phyloP scores from a whole-genome alignment of 2,888 invertebrate species.

The Eurytoma adleriae region DNA sequence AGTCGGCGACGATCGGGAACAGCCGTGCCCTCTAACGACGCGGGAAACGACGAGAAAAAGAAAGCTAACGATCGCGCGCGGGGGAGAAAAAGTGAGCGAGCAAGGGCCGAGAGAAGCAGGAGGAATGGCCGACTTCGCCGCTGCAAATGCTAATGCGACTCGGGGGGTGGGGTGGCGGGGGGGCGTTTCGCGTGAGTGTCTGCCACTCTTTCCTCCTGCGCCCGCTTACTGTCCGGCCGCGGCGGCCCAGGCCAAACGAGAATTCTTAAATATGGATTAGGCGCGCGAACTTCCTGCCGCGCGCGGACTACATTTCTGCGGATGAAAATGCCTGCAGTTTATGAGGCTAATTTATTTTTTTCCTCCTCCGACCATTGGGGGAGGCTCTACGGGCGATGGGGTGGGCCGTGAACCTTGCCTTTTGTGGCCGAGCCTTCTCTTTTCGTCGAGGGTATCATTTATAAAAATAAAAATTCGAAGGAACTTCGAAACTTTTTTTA shows the following conservation, averaged over 20 bases:
- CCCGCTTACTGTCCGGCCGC: conserved; percentile 16
- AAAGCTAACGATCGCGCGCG: conserved; percentile 9
- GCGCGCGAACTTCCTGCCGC: background rate
- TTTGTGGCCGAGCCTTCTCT: too few species aligned
- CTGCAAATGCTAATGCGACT: conserved; percentile 27
- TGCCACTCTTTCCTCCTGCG: conserved; percentile 5
- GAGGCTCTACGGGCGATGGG: too few species aligned
- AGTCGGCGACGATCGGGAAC: conserved; percentile 1
- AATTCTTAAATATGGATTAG: conserved; percentile 44
- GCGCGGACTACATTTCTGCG: background rate
- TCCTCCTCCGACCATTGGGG: too few species aligned
- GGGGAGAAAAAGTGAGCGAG: background rate
- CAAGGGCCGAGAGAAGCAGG: background rate
- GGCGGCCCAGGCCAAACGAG: conserved; percentile 8
- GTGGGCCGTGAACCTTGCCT: too few species aligned
- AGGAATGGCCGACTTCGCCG: background rate
- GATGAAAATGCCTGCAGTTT: background rate
- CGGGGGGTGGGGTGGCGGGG: background rate
- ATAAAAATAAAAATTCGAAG: too few species aligned
- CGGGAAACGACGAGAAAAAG: background rate
- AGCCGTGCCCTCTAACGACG: conserved; percentile 11
- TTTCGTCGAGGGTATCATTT: too few species aligned
- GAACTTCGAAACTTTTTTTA: too few species aligned
- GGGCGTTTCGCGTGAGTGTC: conserved; percentile 24
- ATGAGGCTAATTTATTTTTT: background rate